Evolutionary conservation across 2,888 invertebrate genomes (phyloP).

Genomic region (Leucophora obtusa): DNA sequence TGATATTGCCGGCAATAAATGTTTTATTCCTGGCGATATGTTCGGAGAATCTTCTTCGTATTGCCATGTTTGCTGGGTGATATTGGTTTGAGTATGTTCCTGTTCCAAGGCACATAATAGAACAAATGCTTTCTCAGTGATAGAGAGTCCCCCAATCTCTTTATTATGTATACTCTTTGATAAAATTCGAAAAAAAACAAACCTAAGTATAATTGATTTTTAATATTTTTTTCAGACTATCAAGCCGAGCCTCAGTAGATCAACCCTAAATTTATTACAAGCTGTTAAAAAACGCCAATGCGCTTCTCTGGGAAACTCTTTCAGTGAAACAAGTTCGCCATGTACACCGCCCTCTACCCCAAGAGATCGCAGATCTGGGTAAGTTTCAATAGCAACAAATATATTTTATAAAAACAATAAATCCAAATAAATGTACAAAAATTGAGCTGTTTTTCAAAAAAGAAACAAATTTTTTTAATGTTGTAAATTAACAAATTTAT

Average conservation of each 20-base stretch:
- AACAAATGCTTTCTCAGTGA: too few species aligned
- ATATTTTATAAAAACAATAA: not conserved
- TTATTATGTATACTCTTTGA: too few species aligned
- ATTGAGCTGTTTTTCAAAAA: slow-evolving; percentile 47
- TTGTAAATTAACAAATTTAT: slow-evolving; percentile 27
- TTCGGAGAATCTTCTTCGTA: too few species aligned
- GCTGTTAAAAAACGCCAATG: slow-evolving; percentile 78
- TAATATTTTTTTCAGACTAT: slow-evolving; percentile 73
- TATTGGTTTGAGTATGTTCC: too few species aligned
- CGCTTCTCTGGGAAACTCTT: slow-evolving; percentile 77
- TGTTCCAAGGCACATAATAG: too few species aligned
- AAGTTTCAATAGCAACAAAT: slow-evolving; percentile 67
- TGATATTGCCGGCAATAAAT: too few species aligned
- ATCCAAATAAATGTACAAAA: slow-evolving; percentile 61
- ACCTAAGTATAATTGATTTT: not conserved
- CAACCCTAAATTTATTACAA: slow-evolving; percentile 77
- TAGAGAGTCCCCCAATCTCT: too few species aligned
- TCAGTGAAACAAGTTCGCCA: slow-evolving; percentile 78
- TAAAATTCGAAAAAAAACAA: too few species aligned
- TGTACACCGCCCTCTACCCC: slow-evolving; percentile 79
- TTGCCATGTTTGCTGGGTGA: too few species aligned
- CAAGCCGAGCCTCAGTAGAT: slow-evolving; percentile 78
- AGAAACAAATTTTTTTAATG: slow-evolving; percentile 32
- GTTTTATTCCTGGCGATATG: too few species aligned
- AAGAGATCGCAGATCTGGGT: slow-evolving; percentile 77